These are phyloP conservation scores for Morelia viridis DNA, from an alignment of 2,797 vertebrate genomes.

Conservation along the genomic window DNA sequence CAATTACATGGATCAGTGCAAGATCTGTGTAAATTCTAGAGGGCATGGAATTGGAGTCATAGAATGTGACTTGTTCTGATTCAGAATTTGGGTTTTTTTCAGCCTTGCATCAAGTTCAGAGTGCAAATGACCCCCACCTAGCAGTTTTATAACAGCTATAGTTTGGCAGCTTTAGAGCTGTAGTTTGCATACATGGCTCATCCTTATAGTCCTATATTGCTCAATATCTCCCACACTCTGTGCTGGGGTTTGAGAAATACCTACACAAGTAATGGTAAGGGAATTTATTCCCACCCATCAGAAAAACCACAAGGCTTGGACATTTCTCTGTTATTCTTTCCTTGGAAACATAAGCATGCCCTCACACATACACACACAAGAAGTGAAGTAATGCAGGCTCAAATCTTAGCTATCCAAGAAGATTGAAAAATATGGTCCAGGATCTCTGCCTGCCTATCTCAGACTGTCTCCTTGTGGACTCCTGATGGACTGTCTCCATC, in stretches of 20 bases:
- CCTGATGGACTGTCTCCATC: neutral
- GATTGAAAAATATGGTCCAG: slow-evolving; percentile 62
- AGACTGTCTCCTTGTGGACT: neutral
- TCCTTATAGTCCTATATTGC: slow-evolving; percentile 31
- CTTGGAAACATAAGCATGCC: slow-evolving; percentile 63
- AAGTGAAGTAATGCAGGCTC: slow-evolving; percentile 69
- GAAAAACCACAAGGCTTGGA: slow-evolving; percentile 71
- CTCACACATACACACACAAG: slow-evolving; percentile 1
- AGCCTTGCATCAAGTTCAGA: neutral
- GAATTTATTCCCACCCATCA: slow-evolving; percentile 72
- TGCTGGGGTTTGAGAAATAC: slow-evolving; percentile 53
- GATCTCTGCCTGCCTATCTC: slow-evolving; percentile 41
- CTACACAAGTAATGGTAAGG: slow-evolving; percentile 63
- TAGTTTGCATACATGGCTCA: neutral
- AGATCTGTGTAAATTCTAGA: neutral
- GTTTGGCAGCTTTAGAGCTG: neutral
- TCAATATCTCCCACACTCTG: slow-evolving; percentile 19
- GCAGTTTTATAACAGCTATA: neutral
- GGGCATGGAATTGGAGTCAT: neutral
- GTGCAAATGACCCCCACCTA: neutral
- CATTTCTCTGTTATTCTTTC: slow-evolving; percentile 68
- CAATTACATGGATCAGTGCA: neutral
- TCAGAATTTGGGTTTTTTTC: neutral
- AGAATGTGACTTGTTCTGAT: neutral
- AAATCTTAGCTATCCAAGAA: slow-evolving; percentile 59